Percentiles rank a stretch among this genome's conserved stretches.
phyloP scores from a whole-genome alignment of 2,888 invertebrate genomes.

The Volucella inanis region DNA sequence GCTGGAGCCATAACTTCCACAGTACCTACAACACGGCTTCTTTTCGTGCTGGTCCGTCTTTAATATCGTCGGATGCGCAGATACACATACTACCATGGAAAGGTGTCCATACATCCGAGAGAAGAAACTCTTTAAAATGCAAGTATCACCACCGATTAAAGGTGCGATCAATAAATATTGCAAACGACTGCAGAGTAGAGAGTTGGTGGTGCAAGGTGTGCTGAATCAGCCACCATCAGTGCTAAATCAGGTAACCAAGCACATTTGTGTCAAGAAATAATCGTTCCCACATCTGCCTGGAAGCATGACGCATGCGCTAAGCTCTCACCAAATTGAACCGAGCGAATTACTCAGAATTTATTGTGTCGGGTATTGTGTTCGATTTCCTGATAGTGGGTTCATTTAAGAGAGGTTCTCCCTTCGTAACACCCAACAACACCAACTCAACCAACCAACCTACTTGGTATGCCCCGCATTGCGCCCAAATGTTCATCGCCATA shows the following conservation, averaged over 20 bases:
- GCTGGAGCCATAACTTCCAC: not conserved
- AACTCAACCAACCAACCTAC: constrained; percentile 23
- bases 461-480: constrained; percentile 60
- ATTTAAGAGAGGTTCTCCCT: constrained; percentile 51
- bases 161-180: constrained; percentile 74
- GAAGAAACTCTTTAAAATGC: constrained; percentile 64
- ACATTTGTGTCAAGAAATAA: constrained; percentile 61
- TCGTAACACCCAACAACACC: constrained; percentile 10
- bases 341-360: constrained; percentile 70
- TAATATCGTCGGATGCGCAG: not conserved
- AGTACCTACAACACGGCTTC: constrained; percentile 3
- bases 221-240: constrained; percentile 42
- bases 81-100: not conserved
- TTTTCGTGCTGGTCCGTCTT: not conserved
- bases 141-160: constrained; percentile 72
- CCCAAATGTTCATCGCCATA: not conserved
- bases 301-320: constrained; percentile 71
- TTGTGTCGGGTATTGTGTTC: constrained; percentile 67
- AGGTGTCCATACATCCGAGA: constrained; percentile 19
- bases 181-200: constrained; percentile 29
- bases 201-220: not conserved
- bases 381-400: constrained; percentile 70
- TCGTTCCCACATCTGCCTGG: constrained; percentile 72
- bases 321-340: constrained; percentile 63
- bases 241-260: constrained; percentile 8